Percentiles rank a stretch among this genome's conserved stretches.
Conservation (phyloP, 2,797 vertebrate species). For the Eulemur rubriventer region DNA sequence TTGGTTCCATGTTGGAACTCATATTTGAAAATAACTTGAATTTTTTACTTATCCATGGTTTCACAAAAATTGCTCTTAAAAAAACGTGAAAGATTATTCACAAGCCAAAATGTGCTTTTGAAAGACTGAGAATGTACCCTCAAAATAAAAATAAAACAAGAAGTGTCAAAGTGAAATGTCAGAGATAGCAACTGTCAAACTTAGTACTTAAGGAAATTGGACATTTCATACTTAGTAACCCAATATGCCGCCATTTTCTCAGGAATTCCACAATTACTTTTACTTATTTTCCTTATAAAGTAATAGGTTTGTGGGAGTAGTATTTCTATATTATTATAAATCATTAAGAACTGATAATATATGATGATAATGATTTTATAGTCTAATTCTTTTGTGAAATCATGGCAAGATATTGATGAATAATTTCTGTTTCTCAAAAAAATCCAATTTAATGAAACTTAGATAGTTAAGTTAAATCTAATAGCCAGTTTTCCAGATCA, state of each 20-base stretch:
- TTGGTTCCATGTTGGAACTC: too few species aligned
- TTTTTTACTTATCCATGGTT: too few species aligned
- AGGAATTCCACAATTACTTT: not conserved
- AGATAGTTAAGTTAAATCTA: constrained; percentile 28
- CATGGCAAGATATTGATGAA: constrained; percentile 11
- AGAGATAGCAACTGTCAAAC: too few species aligned
- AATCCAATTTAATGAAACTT: constrained; percentile 23
- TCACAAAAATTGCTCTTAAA: too few species aligned
- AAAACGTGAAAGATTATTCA: too few species aligned
- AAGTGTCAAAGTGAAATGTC: too few species aligned
- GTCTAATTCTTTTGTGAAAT: constrained; percentile 38
- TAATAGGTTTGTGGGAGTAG: not conserved
- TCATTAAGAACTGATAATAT: not conserved
- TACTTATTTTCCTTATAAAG: constrained; percentile 49
- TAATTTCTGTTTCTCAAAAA: constrained; percentile 52
- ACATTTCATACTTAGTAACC: too few species aligned
- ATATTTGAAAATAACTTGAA: too few species aligned
- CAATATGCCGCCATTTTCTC: not conserved
- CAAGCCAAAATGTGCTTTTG: too few species aligned
- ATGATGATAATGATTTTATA: constrained; percentile 33
- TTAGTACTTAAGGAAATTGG: too few species aligned
- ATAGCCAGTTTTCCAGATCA: not conserved
- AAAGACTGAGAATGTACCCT: too few species aligned
- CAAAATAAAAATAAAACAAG: too few species aligned
- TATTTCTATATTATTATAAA: constrained; percentile 15